phyloP scores from a whole-genome alignment of 2,888 invertebrate species.

The Apocheima hispidaria region DNA sequence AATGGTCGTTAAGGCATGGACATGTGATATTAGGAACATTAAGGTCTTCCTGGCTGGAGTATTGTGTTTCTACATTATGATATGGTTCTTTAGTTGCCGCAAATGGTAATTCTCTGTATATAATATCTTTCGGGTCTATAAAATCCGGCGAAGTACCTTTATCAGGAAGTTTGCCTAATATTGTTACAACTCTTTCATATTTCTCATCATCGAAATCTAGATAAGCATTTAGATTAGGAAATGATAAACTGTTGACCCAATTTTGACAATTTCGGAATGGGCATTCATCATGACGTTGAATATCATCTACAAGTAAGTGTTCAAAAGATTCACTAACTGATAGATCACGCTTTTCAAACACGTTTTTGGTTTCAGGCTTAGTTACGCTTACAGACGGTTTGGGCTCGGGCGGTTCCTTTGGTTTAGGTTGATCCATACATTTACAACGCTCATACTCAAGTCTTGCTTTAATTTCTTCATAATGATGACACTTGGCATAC shows the following conservation, averaged over 20 bases:
- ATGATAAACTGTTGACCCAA: slow-evolving; percentile 54
- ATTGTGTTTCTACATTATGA: slow-evolving; percentile 69
- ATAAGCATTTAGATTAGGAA: slow-evolving; percentile 64
- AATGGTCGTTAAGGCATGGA: slow-evolving; percentile 54
- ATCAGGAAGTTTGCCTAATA: slow-evolving; percentile 51
- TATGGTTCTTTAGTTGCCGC: slow-evolving; percentile 61
- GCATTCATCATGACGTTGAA: slow-evolving; percentile 59
- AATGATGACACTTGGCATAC: slow-evolving; percentile 76
- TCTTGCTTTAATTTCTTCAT: slow-evolving; percentile 67
- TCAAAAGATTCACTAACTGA: slow-evolving; percentile 58
- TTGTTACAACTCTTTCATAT: slow-evolving; percentile 63
- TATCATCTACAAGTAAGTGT: slow-evolving; percentile 60
- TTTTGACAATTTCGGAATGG: slow-evolving; percentile 61
- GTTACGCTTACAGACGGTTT: slow-evolving; percentile 14
- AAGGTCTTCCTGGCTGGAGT: slow-evolving; percentile 71
- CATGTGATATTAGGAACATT: slow-evolving; percentile 51
- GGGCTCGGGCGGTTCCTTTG: slow-evolving; percentile 9
- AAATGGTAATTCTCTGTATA: slow-evolving; percentile 63
- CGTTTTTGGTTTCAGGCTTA: no score
- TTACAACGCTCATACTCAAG: slow-evolving; percentile 68
- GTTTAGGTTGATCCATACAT: slow-evolving; percentile 52
- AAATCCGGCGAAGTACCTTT: slow-evolving; percentile 47
- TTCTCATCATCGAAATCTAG: slow-evolving; percentile 74
- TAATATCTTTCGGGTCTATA: slow-evolving; percentile 58
- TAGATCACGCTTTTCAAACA: slow-evolving; percentile 34